These are phyloP conservation scores for Caenorhabditis sp. DNA, from an alignment of 2,888 invertebrate genomes.

Conservation along the genomic window DNA sequence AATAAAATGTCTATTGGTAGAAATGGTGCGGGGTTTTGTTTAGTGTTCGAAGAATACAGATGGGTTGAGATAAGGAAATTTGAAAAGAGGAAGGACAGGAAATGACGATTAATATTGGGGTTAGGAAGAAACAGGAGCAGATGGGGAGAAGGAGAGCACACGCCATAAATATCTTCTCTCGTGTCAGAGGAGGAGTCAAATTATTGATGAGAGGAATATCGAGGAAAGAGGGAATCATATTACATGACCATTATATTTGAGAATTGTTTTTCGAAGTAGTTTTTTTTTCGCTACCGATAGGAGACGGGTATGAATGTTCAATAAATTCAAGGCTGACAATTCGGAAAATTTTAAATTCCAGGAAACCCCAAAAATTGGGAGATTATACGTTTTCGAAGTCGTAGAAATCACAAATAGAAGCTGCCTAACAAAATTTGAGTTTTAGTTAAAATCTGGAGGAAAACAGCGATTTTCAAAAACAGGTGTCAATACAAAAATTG, in stretches of 20 bases:
- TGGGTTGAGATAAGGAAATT: constrained; percentile 6
- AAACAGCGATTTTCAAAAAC: no score
- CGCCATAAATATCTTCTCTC: constrained; percentile 39
- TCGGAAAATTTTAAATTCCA: neutral
- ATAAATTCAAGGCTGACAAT: no score
- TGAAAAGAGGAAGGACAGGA: constrained; percentile 11
- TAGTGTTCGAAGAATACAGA: constrained; percentile 17
- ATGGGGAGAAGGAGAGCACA: constrained; percentile 37
- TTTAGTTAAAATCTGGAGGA: no score
- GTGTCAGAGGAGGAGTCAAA: constrained; percentile 55
- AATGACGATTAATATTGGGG: constrained; percentile 46
- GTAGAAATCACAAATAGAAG: no score
- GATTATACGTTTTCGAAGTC: no score
- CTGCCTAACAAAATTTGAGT: no score
- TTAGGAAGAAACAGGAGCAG: constrained; percentile 44
- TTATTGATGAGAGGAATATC: constrained; percentile 58
- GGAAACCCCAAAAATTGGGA: no score
- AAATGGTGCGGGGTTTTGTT: constrained; percentile 2
- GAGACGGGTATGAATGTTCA: no score
- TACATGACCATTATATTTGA: constrained; percentile 16
- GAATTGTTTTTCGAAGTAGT: constrained; percentile 17
- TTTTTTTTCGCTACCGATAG: no score
- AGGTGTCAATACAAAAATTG: no score
- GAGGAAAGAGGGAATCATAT: constrained; percentile 22
- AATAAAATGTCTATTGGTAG: constrained; percentile 14